phyloP scores from a whole-genome alignment of 2,113 vertebrate species.

The Eclectus roratus region DNA sequence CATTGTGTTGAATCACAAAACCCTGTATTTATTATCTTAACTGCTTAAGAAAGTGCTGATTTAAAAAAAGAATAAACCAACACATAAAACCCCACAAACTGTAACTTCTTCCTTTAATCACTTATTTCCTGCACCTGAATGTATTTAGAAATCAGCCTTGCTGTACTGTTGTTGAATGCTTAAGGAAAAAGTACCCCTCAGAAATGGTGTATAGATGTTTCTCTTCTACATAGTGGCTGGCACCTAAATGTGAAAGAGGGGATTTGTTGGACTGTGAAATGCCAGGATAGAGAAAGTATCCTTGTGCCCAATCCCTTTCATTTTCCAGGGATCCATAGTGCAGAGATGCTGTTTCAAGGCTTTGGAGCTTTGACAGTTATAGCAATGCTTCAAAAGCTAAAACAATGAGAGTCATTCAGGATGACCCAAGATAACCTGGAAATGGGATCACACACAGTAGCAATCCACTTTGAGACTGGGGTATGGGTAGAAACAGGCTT shows the following conservation, averaged over 20 bases:
- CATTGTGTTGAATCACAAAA: neutral
- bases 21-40: neutral
- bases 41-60: slow-evolving; percentile 3
- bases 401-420: neutral
- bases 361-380: neutral
- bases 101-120: neutral
- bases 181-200: neutral
- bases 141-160: neutral
- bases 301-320: neutral
- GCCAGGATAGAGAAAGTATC: neutral
- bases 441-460: neutral
- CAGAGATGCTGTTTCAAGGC: neutral
- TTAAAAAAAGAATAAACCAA: neutral
- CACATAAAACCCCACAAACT: neutral
- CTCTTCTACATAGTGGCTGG: neutral
- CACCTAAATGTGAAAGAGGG: neutral
- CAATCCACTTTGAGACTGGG: neutral
- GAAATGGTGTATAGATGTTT: neutral
- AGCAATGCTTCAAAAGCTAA: neutral
- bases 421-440: neutral
- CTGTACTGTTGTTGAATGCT: neutral
- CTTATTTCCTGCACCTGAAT: neutral
- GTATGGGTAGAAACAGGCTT: neutral
- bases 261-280: neutral
- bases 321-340: neutral